Base-by-base conservation (phyloP, 1,140 invertebrate species). In the Drepana arcuata region DNA sequence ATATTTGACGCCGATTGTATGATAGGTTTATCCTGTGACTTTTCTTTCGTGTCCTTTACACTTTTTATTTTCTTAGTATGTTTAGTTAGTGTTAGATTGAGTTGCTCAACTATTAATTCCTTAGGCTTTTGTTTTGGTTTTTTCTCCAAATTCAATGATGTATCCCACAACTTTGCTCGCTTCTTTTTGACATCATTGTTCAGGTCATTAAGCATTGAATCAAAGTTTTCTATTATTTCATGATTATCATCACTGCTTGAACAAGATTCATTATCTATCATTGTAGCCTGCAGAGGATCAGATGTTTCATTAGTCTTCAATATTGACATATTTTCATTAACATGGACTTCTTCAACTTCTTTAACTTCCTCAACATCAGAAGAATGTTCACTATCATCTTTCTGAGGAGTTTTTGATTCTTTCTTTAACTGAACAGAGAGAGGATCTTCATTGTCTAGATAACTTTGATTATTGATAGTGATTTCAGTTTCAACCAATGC, bases 31-130 rank as follows among this genome's bases (percentile, higher is more conserved):
- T 38, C 30, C 26, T 33, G 14, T 14, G 10, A 13, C 10, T 10
- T 36, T 39, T 33, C 35, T 14, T 37, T 41, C 21, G 2, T 24
- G 11, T 10, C 6, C 14, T 15, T 16, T n/a, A 2, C 13, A 12
- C 14, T 25, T 34, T 37, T 34, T 50, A 30, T 40, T 35, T 53
- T 37, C 30, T 57, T 47, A 14, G 33, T 28, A 41, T 58, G 48
- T 33, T 61, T 49, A 7, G 37, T 54, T 47, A 61, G 57, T n/a
- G 77, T 81, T 3, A 81, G 48, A 51, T 81, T 81, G n/a, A 81
- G 48, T 36, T 79, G 43, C 33, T 79, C 72, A 33, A 77, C 34
- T 25, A 77, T 56, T 23, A 56, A 21, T 10, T 46, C 38, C 34
- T 41, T 54, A 40, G 39, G 36, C 14, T 54, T 63, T 56, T 26